A percentile compares a stretch with the other conserved stretches of the same genome.
These are phyloP conservation scores for Drosophila fulvimacula DNA, from an alignment of 2,888 invertebrate species.

Conservation along the genomic window DNA sequence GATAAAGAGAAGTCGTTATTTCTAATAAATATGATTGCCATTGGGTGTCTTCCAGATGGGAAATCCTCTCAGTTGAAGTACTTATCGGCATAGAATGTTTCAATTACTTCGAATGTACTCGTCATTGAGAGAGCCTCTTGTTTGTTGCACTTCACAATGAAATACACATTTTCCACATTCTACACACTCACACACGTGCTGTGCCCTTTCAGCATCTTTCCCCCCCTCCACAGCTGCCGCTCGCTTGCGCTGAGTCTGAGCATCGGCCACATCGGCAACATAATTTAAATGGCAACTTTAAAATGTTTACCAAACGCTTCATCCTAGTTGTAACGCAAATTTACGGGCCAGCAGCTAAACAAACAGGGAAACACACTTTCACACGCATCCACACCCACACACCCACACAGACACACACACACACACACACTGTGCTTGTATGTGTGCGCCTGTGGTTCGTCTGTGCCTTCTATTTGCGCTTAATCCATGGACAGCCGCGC, in stretches of 20 bases:
- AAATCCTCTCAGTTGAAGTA: background rate
- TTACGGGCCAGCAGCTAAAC: constrained; percentile 76
- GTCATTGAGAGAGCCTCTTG: constrained; percentile 1
- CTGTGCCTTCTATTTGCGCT: constrained; percentile 73
- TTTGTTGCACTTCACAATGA: constrained; percentile 17
- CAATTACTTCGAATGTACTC: background rate
- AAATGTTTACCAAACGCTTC: constrained; percentile 78
- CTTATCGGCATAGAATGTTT: background rate
- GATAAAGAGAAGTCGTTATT: too few species aligned
- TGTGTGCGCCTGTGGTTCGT: constrained; percentile 48
- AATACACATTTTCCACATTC: constrained; percentile 32
- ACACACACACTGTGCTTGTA: constrained; percentile 12
- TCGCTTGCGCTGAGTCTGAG: constrained; percentile 9
- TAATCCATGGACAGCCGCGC: constrained; percentile 62
- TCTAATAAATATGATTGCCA: too few species aligned
- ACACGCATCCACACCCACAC: constrained; percentile 11
- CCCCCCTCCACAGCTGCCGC: background rate
- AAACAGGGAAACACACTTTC: constrained; percentile 52
- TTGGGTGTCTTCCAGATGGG: too few species aligned
- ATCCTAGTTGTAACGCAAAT: constrained; percentile 77
- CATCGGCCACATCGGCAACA: constrained; percentile 45
- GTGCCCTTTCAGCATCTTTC: constrained; percentile 5
- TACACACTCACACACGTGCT: background rate
- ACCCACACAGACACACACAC: background rate
- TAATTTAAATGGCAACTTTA: constrained; percentile 78